Percentiles rank a stretch among this genome's conserved stretches.
Evolutionary conservation across 2,113 vertebrate species (phyloP).

Genomic region (Sander lucioperca): DNA sequence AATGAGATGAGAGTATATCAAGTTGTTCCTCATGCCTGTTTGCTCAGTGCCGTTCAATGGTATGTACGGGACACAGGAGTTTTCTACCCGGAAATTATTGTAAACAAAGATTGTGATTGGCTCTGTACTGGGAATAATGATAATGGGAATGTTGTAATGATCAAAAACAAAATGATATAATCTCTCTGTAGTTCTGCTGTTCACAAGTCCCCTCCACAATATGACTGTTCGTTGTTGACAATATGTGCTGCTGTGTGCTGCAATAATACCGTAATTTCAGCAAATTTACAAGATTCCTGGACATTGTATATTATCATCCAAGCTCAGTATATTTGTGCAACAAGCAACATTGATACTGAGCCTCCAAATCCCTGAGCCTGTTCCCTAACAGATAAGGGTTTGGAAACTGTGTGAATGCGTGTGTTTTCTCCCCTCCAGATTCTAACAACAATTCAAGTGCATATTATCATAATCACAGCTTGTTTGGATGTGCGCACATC

Average conservation of each 20-base stretch:
- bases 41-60: no score
- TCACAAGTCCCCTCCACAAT: background rate
- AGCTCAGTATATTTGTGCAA: slow-evolving; percentile 2
- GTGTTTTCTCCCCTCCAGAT: slow-evolving; percentile 7
- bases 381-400: slow-evolving; percentile 9
- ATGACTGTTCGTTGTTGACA: background rate
- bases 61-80: no score
- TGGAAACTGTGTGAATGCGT: background rate
- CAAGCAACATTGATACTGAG: background rate
- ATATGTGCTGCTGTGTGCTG: background rate
- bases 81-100: no score
- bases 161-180: background rate
- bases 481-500: slow-evolving; percentile 61
- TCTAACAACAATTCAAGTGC: slow-evolving; percentile 26
- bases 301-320: slow-evolving; percentile 35
- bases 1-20: no score
- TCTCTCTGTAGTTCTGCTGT: background rate
- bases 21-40: no score
- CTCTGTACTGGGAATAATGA: background rate
- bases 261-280: slow-evolving; percentile 16
- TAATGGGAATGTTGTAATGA: background rate
- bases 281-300: slow-evolving; percentile 34
- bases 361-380: background rate
- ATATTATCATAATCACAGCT: slow-evolving; percentile 64
- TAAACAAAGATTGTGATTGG: background rate